Conservation (phyloP, 2,888 invertebrate genomes). For the Noctua janthina region DNA sequence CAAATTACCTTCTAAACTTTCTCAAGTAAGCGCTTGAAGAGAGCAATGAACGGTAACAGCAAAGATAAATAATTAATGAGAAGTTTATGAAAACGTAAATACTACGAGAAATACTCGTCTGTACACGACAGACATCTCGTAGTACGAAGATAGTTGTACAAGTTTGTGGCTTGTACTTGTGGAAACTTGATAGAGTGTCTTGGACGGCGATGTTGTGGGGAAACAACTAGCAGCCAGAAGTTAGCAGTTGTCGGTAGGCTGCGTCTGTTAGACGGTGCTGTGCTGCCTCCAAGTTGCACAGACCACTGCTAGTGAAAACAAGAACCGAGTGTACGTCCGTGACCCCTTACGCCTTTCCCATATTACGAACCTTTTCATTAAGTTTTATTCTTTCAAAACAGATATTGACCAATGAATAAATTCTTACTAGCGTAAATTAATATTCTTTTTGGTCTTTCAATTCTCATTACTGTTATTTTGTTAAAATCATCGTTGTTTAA, state of each 20-base stretch:
- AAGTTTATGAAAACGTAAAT: constrained; percentile 38
- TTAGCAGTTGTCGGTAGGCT: constrained; percentile 52
- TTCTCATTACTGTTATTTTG: not conserved
- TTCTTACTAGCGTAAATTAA: not conserved
- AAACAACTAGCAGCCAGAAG: constrained; percentile 53
- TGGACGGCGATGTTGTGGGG: constrained; percentile 45
- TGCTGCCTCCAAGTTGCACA: constrained; percentile 61
- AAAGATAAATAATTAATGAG: constrained; percentile 37
- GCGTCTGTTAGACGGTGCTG: constrained; percentile 47
- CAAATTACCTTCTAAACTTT: constrained; percentile 50
- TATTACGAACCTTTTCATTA: constrained; percentile 57
- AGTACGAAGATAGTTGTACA: constrained; percentile 46
- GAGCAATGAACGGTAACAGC: constrained; percentile 25
- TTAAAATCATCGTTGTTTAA: not conserved
- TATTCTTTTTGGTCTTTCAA: not conserved
- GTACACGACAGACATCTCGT: constrained; percentile 30
- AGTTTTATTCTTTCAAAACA: constrained; percentile 38
- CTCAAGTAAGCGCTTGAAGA: constrained; percentile 16
- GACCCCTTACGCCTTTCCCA: constrained; percentile 77
- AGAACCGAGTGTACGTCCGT: constrained; percentile 75
- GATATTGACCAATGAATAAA: constrained; percentile 20
- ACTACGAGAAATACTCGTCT: constrained; percentile 29
- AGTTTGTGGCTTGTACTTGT: constrained; percentile 52
- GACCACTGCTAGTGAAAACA: constrained; percentile 76
- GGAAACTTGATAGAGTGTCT: constrained; percentile 48